Percentiles rank a stretch among this genome's conserved stretches.
These are phyloP conservation scores for Linurgus olivaceus DNA, from an alignment of 2,797 vertebrate species.

Conservation along the genomic window DNA sequence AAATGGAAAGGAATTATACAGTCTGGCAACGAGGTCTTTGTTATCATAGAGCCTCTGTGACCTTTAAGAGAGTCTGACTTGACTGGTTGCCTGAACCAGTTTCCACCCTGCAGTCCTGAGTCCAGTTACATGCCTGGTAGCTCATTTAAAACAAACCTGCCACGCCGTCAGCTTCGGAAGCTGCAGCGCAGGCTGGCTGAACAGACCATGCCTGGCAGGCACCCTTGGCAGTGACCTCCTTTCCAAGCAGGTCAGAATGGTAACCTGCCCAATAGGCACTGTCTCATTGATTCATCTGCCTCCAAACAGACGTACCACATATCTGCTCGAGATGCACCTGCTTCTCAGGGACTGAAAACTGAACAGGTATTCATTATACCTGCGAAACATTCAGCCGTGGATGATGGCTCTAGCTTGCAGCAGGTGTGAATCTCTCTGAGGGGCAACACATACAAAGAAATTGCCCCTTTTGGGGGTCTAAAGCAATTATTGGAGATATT, in stretches of 20 bases:
- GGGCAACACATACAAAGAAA: not conserved
- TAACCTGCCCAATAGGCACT: constrained; percentile 49
- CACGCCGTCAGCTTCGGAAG: not conserved
- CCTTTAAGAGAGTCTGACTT: constrained; percentile 15
- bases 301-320: constrained; percentile 47
- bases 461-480: not conserved
- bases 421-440: not conserved
- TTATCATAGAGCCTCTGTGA: not conserved
- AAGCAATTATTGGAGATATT: not conserved
- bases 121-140: not conserved
- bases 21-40: not conserved
- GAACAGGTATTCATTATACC: not conserved
- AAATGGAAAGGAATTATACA: not conserved
- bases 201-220: constrained; percentile 11
- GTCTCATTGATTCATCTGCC: constrained; percentile 56
- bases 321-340: not conserved
- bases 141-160: not conserved
- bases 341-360: not conserved
- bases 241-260: constrained; percentile 40
- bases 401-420: not conserved
- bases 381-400: not conserved
- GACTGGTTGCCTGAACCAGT: not conserved
- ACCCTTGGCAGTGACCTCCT: constrained; percentile 65
- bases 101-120: not conserved
- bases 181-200: not conserved